Base-by-base conservation (phyloP, 2,888 invertebrate species). In the Nomada flava region DNA sequence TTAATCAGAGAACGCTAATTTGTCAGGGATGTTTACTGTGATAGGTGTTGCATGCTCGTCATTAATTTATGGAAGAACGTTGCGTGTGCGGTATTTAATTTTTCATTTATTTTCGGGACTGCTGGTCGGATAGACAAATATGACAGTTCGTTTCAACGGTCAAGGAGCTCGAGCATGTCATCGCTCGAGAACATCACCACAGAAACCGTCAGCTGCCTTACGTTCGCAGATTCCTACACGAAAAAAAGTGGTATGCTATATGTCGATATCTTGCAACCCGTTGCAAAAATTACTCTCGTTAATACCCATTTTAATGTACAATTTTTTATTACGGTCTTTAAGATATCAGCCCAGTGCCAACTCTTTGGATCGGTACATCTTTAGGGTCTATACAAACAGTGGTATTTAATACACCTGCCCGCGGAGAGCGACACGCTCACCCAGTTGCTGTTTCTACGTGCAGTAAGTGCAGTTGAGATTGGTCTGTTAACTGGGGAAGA, bases 291-390 rank as follows among this genome's bases (percentile, higher is more conserved):
- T 20, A 10, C 13, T 44, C 50, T n/a, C 50, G 3, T 15, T 23
- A 20, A 36, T 23, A 29, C n/a, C 9, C 2, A 11, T 29, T 50
- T 71, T 65, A n/a, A 59, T 23, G 10, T 29, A 23, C 29, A 64
- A 44, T 11, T 26, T 74, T 60, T 20, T 55, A 64, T 36, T 36
- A 36, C 36, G 36, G 0, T 70, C 23, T 55, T 63, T 1, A 94
- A 98, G 99, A 99, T 95, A 96, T 97, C 90, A 96, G 96, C 94
- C 95, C 96, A 90, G 95, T 97, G 92, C 98, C 99, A 88, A 98
- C 98, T 90, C 95, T 99, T 87, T 99, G 99, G 99, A 97, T 99
- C 91, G 99, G 99, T 91, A 99, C 99, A 89, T 98, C 98, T 94
- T 95, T 98, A 91, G 99, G 99, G 91, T 98, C 99, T 79, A 98